Evolutionary conservation across 2,113 vertebrate species (phyloP), one percentile per base, ranked within the genome.

Genomic region (Lota lota): DNA sequence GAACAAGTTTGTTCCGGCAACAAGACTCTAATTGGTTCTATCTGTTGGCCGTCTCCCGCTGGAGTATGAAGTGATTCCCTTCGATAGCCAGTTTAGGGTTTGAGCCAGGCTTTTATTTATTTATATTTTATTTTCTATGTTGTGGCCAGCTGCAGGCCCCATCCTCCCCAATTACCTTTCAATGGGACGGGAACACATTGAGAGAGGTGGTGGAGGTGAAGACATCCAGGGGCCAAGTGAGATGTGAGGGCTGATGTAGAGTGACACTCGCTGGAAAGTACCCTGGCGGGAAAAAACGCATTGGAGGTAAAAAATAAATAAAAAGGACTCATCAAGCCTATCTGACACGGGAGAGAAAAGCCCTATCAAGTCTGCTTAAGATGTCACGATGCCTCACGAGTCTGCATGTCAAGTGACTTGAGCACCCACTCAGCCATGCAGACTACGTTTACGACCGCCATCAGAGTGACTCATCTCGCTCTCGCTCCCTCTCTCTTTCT

Each of bases 251-350:
- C 75, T 86, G 84, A 90, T 90, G 74, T 62, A 77, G 81, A 84
- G 56, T 86, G 87, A 88, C 83, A 65, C 71, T 67, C 81, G 84
- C 75, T 51, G 50, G 78, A 71, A 85, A 86, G 81, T 78, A 79
- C 14, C 74, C 76, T 78, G 56, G 64, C 72, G 69, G 79, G 84
- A 78, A 47, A 33, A 47, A 79, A 80, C 79, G 78, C 78, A 76
- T 79, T 71, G 21, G 79, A 73, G 79, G 81, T 75, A 68, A 74
- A 73, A 63, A 79, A 40, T 10, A 47, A 80, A 79, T 76, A 47
- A 47, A 47, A 47, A 47, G 10, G 10, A 81, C 40, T 69, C 85
- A 82, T 88, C 88, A 88, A 71, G 76, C 81, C 79, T 82, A 82
- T 86, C 78, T 82, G 76, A 65, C 79, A 7, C 69, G 4, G n/a